Conservation (phyloP, 1,140 invertebrate genomes). For the Sogatella furcifera region DNA sequence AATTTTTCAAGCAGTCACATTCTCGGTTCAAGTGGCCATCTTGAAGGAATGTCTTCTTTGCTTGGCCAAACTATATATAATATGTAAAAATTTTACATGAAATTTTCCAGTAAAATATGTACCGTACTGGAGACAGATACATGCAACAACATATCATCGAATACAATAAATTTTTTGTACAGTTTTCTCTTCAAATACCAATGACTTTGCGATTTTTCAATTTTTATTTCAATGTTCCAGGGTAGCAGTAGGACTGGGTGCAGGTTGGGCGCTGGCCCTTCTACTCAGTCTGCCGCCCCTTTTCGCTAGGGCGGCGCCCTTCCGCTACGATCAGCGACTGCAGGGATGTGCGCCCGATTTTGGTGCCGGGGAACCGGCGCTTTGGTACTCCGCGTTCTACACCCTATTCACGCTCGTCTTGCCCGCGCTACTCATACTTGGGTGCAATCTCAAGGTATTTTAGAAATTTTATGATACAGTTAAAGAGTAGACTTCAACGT, state of each 20-base stretch:
- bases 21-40: no score
- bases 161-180: no score
- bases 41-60: no score
- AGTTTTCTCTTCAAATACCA: not conserved
- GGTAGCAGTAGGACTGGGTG: constrained; percentile 35
- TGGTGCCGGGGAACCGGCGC: constrained; percentile 38
- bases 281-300: constrained; percentile 35
- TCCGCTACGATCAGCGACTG: constrained; percentile 42
- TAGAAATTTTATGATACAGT: not conserved
- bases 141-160: no score
- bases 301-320: constrained; percentile 33
- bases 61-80: no score
- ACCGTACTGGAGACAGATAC: no score
- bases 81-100: no score
- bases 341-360: constrained; percentile 55
- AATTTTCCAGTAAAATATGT: no score
- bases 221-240: constrained; percentile 10
- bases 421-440: constrained; percentile 53
- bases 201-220: no score
- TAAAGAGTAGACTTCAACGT: no score
- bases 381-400: constrained; percentile 52
- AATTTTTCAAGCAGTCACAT: no score
- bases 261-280: constrained; percentile 38
- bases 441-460: constrained; percentile 54
- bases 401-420: constrained; percentile 49